Percentiles rank a stretch among this genome's conserved stretches.
Evolutionary conservation across 2,888 invertebrate genomes (phyloP).

Genomic region (Pseudoips prasinana): DNA sequence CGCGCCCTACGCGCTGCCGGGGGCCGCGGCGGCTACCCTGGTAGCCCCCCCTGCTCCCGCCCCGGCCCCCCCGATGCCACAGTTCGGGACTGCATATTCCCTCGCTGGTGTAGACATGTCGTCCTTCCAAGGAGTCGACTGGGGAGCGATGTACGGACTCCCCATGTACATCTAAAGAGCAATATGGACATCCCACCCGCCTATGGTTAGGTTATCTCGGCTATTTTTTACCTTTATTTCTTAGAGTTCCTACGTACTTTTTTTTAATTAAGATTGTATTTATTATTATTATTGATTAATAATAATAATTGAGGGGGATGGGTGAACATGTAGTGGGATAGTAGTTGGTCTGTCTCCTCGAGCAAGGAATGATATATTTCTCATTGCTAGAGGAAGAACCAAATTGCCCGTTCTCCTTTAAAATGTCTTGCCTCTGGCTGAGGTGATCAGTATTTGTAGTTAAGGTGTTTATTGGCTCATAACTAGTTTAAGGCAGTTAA

Average conservation of each 20-base stretch:
- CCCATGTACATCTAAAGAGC: constrained; percentile 92
- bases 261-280: constrained; percentile 34
- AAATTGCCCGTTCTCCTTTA: constrained; percentile 3
- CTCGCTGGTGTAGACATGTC: constrained; percentile 95
- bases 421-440: constrained; percentile 52
- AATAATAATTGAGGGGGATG: constrained; percentile 8
- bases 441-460: constrained; percentile 56
- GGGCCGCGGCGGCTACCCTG: constrained; percentile 51
- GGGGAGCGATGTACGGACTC: constrained; percentile 95
- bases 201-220: constrained; percentile 47
- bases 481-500: constrained; percentile 53
- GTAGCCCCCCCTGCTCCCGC: constrained; percentile 80
- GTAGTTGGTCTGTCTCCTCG: no score
- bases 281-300: neutral
- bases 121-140: constrained; percentile 95
- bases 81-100: constrained; percentile 88
- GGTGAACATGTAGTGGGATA: no score
- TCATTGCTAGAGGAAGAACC: neutral
- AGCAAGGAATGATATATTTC: no score
- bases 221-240: constrained; percentile 30
- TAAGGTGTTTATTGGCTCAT: constrained; percentile 51
- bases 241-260: constrained; percentile 58
- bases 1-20: constrained; percentile 79
- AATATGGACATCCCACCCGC: constrained; percentile 38
- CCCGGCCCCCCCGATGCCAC: constrained; percentile 83